These are phyloP conservation scores for Macropis europaea DNA, from an alignment of 2,888 invertebrate species.

Conservation along the genomic window DNA sequence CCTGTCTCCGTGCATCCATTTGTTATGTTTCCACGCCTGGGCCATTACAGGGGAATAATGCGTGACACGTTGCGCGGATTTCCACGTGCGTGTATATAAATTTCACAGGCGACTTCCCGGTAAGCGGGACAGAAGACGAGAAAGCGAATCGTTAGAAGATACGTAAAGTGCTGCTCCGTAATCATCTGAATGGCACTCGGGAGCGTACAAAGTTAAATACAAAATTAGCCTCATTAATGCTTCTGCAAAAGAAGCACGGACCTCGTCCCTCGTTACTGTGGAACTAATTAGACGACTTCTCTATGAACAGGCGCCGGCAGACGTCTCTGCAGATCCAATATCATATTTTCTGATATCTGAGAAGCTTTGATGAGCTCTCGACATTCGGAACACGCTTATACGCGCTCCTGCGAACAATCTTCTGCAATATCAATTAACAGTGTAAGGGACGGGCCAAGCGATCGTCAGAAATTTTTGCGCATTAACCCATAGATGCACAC, in stretches of 20 bases:
- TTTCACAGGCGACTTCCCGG: neutral
- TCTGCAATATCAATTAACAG: too few species aligned
- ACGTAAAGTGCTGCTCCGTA: slow-evolving; percentile 27
- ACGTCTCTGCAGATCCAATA: slow-evolving; percentile 24
- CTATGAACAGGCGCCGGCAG: slow-evolving; percentile 15
- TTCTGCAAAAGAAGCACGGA: slow-evolving; percentile 34
- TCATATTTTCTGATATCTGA: neutral
- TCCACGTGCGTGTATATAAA: neutral
- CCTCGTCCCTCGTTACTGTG: slow-evolving; percentile 39
- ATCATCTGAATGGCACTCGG: slow-evolving; percentile 50
- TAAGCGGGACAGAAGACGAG: neutral
- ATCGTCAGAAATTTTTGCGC: too few species aligned
- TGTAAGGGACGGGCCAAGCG: too few species aligned
- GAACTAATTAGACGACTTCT: slow-evolving; percentile 56
- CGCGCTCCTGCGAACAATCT: too few species aligned
- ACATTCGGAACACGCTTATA: neutral
- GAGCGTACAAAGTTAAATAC: slow-evolving; percentile 51
- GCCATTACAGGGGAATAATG: slow-evolving; percentile 8
- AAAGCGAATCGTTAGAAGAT: slow-evolving; percentile 20
- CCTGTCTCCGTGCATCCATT: neutral
- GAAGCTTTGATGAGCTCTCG: neutral
- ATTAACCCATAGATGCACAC: too few species aligned
- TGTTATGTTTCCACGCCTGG: neutral
- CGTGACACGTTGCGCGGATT: neutral
- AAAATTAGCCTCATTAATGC: slow-evolving; percentile 59